Percentiles rank a stretch among this genome's conserved stretches.
Conservation (phyloP, 2,888 invertebrate species). For the Drosophila borealis region DNA sequence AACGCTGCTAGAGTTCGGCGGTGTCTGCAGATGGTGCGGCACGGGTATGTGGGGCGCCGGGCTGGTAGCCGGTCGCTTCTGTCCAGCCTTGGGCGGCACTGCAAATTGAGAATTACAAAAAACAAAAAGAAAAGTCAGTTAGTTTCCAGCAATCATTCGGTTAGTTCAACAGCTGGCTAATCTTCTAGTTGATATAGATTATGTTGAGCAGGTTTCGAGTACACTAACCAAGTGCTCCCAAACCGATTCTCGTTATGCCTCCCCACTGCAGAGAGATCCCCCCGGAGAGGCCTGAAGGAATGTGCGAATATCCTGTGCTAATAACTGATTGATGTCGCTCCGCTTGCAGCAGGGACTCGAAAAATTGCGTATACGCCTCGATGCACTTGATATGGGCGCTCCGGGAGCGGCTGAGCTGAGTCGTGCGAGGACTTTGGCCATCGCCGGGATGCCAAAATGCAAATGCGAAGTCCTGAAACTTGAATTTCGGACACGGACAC, state of each 20-base stretch:
- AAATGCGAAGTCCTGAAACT: slow-evolving; percentile 63
- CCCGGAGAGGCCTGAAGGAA: background rate
- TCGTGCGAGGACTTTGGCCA: slow-evolving; percentile 13
- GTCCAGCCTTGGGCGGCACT: slow-evolving; percentile 85
- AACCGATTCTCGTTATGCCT: no score
- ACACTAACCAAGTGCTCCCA: background rate
- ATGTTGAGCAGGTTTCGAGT: no score
- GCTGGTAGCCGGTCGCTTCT: slow-evolving; percentile 84
- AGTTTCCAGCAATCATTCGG: background rate
- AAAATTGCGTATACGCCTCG: slow-evolving; percentile 68
- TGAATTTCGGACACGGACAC: slow-evolving; percentile 58
- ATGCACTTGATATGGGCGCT: slow-evolving; percentile 44
- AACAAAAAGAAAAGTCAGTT: background rate
- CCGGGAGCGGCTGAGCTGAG: slow-evolving; percentile 11
- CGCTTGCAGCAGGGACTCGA: slow-evolving; percentile 24
- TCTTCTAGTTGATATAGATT: background rate
- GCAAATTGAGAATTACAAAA: slow-evolving; percentile 41
- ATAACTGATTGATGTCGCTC: slow-evolving; percentile 71
- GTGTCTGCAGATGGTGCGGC: slow-evolving; percentile 83
- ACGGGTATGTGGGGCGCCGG: slow-evolving; percentile 84
- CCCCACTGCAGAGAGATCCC: no score
- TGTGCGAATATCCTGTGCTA: slow-evolving; percentile 49
- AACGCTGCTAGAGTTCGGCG: slow-evolving; percentile 60
- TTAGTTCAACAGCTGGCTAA: background rate
- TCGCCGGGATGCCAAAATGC: slow-evolving; percentile 43